phyloP scores from a whole-genome alignment of 2,113 vertebrate species.

The Macquaria ambigua region DNA sequence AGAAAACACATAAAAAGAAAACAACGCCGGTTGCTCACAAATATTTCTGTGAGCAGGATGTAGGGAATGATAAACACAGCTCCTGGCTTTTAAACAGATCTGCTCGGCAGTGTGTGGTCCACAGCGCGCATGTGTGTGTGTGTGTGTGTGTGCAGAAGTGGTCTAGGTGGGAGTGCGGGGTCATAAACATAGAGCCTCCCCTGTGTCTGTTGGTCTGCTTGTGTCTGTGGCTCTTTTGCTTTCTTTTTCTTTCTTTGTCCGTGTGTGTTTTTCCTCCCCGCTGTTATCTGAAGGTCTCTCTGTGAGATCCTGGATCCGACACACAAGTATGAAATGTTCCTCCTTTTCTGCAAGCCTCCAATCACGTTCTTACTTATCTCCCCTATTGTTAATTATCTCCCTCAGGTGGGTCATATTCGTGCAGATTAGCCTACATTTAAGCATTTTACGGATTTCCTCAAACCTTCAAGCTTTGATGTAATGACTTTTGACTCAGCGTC shows the following conservation, averaged over 20 bases:
- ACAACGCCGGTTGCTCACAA: slow-evolving; percentile 63
- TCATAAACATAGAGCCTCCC: slow-evolving; percentile 76
- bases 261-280: slow-evolving; percentile 38
- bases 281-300: slow-evolving; percentile 59
- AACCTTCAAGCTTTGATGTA: slow-evolving; percentile 13
- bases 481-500: background rate
- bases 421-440: background rate
- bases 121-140: slow-evolving; percentile 11
- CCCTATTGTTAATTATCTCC: slow-evolving; percentile 27
- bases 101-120: slow-evolving; percentile 84
- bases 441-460: slow-evolving; percentile 9
- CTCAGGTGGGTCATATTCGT: slow-evolving; percentile 59
- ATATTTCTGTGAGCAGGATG: slow-evolving; percentile 84
- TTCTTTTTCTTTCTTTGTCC: slow-evolving; percentile 26
- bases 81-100: slow-evolving; percentile 85
- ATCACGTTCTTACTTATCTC: slow-evolving; percentile 24
- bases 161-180: slow-evolving; percentile 63
- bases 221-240: slow-evolving; percentile 39
- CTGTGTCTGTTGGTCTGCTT: slow-evolving; percentile 65
- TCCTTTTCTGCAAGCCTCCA: slow-evolving; percentile 3
- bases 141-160: slow-evolving; percentile 23
- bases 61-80: slow-evolving; percentile 83
- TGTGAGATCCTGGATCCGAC: slow-evolving; percentile 42
- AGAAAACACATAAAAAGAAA: slow-evolving; percentile 40
- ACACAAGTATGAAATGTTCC: slow-evolving; percentile 64